These are phyloP conservation scores for Oncorhynchus clarkii DNA, from an alignment of 2,113 vertebrate species.

Conservation along the genomic window DNA sequence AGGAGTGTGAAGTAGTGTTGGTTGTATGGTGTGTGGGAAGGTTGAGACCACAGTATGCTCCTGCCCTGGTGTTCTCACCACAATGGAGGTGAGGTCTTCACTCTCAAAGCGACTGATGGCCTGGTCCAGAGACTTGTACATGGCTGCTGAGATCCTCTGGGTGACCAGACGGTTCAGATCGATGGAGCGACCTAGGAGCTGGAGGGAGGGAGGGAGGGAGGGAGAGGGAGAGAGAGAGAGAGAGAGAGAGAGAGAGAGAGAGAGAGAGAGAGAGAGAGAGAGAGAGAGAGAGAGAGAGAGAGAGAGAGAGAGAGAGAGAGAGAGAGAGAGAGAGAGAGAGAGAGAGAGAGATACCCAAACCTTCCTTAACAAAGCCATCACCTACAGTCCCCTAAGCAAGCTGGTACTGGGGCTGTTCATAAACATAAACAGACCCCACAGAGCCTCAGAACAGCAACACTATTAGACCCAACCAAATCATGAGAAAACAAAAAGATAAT, in stretches of 20 bases:
- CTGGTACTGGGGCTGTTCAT: too few relatives aligned
- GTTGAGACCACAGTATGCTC: not conserved
- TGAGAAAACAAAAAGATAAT: too few relatives aligned
- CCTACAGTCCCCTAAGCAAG: too few relatives aligned
- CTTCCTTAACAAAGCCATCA: too few relatives aligned
- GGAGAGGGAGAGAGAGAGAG: too few relatives aligned
- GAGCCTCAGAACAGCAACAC: too few relatives aligned
- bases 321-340: not conserved
- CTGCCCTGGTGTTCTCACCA: conserved; percentile 77
- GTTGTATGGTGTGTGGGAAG: not conserved
- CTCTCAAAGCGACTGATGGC: conserved; percentile 99
- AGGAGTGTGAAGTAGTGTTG: not conserved
- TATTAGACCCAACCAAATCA: too few relatives aligned
- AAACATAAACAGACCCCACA: too few relatives aligned
- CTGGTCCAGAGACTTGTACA: conserved; percentile 98
- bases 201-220: not conserved
- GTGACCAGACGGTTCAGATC: conserved; percentile 98
- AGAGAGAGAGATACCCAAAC: not conserved
- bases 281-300: not conserved
- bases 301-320: not conserved
- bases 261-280: too few relatives aligned
- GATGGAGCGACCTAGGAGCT: conserved; percentile 95
- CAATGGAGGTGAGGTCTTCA: conserved; percentile 96
- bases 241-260: not conserved
- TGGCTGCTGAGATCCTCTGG: conserved; percentile 95